These are phyloP conservation scores for Dicranocentrus wangi DNA, from an alignment of 2,888 invertebrate genomes.

Conservation along the genomic window DNA sequence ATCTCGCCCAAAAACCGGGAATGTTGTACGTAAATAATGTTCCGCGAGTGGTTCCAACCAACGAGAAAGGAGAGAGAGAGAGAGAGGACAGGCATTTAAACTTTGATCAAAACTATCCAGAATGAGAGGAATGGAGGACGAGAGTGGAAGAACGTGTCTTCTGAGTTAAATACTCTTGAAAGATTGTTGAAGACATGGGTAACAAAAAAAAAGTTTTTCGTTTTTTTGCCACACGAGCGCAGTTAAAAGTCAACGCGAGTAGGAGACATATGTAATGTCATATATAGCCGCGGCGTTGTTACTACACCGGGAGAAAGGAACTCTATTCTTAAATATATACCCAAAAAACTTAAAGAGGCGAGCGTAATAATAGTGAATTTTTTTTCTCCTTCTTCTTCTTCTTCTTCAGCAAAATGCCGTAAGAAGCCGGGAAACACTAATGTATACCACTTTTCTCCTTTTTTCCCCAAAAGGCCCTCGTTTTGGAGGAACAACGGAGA, in stretches of 20 bases:
- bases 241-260: constrained; percentile 28
- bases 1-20: no score
- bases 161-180: constrained; percentile 11
- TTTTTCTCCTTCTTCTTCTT: no score
- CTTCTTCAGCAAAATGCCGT: constrained; percentile 30
- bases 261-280: no score
- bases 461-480: neutral
- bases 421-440: no score
- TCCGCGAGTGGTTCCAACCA: neutral
- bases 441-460: no score
- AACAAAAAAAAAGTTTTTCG: constrained; percentile 30
- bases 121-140: constrained; percentile 23
- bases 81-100: constrained; percentile 15
- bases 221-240: constrained; percentile 2
- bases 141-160: constrained; percentile 24
- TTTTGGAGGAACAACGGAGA: constrained; percentile 11
- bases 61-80: neutral
- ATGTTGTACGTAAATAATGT: constrained; percentile 15
- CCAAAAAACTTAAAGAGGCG: no score
- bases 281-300: no score
- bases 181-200: neutral
- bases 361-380: no score
- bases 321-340: no score
- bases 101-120: constrained; percentile 43
- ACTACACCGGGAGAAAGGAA: no score